Evolutionary conservation across 30 jellyfish, hydroid and myxozoan species (phyloP).

Genomic region (Hydractinia echinata): DNA sequence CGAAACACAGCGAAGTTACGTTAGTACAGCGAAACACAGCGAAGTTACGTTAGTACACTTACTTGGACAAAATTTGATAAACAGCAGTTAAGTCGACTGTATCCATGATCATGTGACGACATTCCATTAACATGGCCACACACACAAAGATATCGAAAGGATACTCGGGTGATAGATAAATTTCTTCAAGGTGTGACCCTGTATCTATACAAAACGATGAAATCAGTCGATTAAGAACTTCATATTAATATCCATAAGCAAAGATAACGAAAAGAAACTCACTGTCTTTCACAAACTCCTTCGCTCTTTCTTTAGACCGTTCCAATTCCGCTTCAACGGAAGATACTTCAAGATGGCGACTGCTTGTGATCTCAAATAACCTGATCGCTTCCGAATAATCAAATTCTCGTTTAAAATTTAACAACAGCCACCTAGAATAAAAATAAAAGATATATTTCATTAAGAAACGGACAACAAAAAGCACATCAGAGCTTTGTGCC

Average conservation of each 20-base stretch:
- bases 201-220: constrained; percentile 34
- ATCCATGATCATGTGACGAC: constrained; percentile 64
- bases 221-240: too few species aligned
- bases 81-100: constrained; percentile 55
- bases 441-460: neutral
- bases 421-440: constrained; percentile 60
- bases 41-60: neutral
- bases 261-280: neutral
- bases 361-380: constrained; percentile 72
- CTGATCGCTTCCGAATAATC: constrained; percentile 71
- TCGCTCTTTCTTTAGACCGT: constrained; percentile 80
- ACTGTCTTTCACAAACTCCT: constrained; percentile 75
- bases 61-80: constrained; percentile 67
- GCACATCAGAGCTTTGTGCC: too few species aligned
- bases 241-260: too few species aligned
- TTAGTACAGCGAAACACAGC: neutral
- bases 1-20: too few species aligned
- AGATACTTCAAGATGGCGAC: constrained; percentile 79
- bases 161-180: constrained; percentile 68
- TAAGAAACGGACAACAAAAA: neutral
- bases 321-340: constrained; percentile 83
- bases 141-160: constrained; percentile 89
- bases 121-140: constrained; percentile 82
- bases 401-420: constrained; percentile 78
- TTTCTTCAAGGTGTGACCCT: constrained; percentile 68